Evolutionary conservation across 2,113 vertebrate species (phyloP).

Genomic region (Heterotis niloticus): DNA sequence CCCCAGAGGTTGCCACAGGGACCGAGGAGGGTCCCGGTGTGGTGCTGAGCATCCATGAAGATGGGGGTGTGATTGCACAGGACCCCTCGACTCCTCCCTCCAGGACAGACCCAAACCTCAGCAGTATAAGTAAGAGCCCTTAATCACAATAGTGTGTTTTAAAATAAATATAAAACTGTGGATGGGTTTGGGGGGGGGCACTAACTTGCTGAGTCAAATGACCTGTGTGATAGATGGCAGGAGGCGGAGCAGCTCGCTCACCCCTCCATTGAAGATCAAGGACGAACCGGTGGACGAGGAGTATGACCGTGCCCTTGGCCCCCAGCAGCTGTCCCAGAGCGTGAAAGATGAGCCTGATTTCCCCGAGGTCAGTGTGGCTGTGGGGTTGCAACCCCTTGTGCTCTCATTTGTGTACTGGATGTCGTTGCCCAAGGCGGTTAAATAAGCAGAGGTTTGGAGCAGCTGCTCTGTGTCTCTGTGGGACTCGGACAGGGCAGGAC

Average conservation of each 20-base stretch:
- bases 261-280: constrained; percentile 80
- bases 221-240: constrained; percentile 39
- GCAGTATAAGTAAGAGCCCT: neutral
- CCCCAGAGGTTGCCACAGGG: neutral
- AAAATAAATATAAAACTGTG: neutral
- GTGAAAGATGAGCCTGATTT: constrained; percentile 87
- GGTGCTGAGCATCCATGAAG: neutral
- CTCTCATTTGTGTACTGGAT: too few species aligned
- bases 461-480: too few species aligned
- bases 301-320: constrained; percentile 80
- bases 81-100: neutral
- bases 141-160: neutral
- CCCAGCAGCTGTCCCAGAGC: constrained; percentile 66
- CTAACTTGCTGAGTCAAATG: neutral
- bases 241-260: constrained; percentile 67
- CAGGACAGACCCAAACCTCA: neutral
- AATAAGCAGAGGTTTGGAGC: too few species aligned
- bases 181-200: neutral
- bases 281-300: constrained; percentile 92
- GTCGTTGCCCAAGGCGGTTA: too few species aligned
- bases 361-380: constrained; percentile 67
- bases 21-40: neutral
- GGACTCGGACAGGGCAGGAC: too few species aligned
- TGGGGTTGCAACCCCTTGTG: too few species aligned
- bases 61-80: neutral